Evolutionary conservation across 2,113 vertebrate species (phyloP), one percentile per base, ranked within the genome.

Genomic region (Cryptotis parvus): DNA sequence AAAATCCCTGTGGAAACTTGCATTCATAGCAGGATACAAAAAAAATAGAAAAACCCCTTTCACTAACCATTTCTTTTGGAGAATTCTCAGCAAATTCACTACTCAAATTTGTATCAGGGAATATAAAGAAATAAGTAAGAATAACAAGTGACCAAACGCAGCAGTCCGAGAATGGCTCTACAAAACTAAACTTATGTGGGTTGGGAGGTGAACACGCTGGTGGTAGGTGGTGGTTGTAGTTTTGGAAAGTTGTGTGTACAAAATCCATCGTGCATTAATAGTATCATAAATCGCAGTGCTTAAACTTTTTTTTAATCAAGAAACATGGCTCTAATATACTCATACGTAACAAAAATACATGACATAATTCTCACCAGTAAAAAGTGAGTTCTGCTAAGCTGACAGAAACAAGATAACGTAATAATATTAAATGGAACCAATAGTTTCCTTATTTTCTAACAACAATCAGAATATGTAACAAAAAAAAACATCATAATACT

Each of bases 321-420:
- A 24, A 63, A 79, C 12, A 20, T 29, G 20, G 0, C 20, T 3
- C 15, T 22, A 39, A 80, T 68, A 35, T 63, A 87, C 83, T 77
- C 75, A 85, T 73, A 74, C 65, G 37, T 74, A 95, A 87, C 41
- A 76, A 61, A 43, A 85, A 78, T 91, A 78, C 33, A 69, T 68
- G 90, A 79, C 79, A 84, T 83, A 85, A 82, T 85, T 73, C 72
- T 94, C 90, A 85, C 18, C 41, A 80, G 83, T 49, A 86, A 94
- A 92, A 84, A 81, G 27, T 75, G 83, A 85, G 37, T 66, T 92
- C 82, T 63, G 74, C 72, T 91, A 90, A 93, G 35, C 52, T 80
- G 58, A 41, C 65, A 88, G 83, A 90, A 95, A 94, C 80, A 45
- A 88, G 43, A 70, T 82, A 91, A 83, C 55, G 27, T 83, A 91